Percentiles rank a stretch among this genome's conserved stretches.
Conservation (phyloP, 2,113 vertebrate genomes). For the Geococcyx californianus region DNA sequence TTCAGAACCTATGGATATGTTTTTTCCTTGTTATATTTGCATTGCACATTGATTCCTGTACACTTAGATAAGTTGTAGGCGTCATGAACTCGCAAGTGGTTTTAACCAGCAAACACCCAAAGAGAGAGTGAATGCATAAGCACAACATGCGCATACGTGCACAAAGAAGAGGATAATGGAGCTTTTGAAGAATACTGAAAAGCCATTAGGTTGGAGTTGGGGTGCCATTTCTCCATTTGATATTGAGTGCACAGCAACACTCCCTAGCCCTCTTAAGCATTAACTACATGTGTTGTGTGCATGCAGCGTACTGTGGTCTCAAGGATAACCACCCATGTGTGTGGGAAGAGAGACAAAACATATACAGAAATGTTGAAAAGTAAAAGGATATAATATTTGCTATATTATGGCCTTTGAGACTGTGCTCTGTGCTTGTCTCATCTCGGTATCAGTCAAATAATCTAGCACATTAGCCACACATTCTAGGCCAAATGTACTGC, state of each 20-base stretch:
- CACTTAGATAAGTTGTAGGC: not conserved
- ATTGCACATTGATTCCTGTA: not conserved
- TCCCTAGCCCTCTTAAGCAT: not conserved
- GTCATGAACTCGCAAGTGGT: not conserved
- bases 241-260: not conserved
- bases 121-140: not conserved
- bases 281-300: not conserved
- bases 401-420: not conserved
- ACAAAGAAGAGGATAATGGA: not conserved
- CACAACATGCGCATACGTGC: not conserved
- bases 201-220: not conserved
- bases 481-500: not conserved
- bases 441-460: slow-evolving; percentile 11
- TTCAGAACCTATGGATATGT: not conserved
- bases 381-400: not conserved
- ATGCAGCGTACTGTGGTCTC: not conserved
- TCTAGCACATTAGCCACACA: not conserved
- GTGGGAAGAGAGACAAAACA: not conserved
- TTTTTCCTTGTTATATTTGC: not conserved
- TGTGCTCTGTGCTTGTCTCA: not conserved
- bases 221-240: not conserved
- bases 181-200: not conserved
- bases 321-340: not conserved
- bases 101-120: not conserved
- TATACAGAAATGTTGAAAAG: not conserved